Base-by-base conservation (phyloP, 2,888 invertebrate species). In the Strigamia transsilvanica region DNA sequence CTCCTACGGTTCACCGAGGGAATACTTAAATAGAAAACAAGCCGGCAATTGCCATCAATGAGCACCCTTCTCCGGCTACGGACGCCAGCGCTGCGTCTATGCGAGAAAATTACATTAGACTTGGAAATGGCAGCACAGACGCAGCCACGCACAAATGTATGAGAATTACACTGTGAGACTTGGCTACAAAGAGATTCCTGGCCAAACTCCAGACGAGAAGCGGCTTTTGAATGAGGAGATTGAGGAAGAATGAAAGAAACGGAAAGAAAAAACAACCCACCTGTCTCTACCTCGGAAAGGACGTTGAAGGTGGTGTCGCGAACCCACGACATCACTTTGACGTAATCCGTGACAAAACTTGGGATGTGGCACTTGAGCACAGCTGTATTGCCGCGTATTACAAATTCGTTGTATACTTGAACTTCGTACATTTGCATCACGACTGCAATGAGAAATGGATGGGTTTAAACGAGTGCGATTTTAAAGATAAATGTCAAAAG, bases 1-100 rank as follows among this genome's bases (percentile, higher is more conserved):
- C 51, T 15, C 77, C 77, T 32, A 77, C 12, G 77, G 34, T 34
- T 77, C 77, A 77, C 77, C 77, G 77, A 34, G 77, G 77, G 77
- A 77, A 77, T 77, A 77, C 77, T 77, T 77, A 77, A 77, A 77
- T 77, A 77, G 77, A 77, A 77, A 77, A 77, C 77, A 77, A 77
- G 77, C 77, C 77, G 77, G 77, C 77, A 77, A 77, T 77, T 77
- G 77, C 27, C 27, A 23, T n/a, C 77, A 77, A 77, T 77, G 77
- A 77, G 77, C 77, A 23, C 77, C 77, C 77, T 15, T 18, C 15
- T 51, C 18, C 18, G 15, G 51, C 51, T 51, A 51, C 51, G 51
- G 51, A 51, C n/a, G 18, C 51, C 10, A 38, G 38, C 38, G 38
- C 38, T 38, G 38, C 38, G 38, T 77, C 77, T 77, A 77, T 77